Conservation (phyloP, 64 coral and sea anemone genomes). For the Actinia equina region DNA sequence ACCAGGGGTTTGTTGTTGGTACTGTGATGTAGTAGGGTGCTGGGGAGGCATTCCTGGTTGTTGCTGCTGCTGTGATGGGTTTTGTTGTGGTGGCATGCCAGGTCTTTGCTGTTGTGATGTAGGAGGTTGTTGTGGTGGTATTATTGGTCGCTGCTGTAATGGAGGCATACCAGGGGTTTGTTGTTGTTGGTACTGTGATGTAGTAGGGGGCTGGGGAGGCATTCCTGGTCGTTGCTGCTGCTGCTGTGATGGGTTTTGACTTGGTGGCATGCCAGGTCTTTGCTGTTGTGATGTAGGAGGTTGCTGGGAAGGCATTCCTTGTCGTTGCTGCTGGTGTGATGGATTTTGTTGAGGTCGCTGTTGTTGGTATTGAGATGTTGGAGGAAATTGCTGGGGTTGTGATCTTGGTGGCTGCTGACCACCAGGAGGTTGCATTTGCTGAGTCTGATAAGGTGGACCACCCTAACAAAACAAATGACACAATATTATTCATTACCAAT, state of each 20-base stretch:
- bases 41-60: neutral
- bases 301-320: neutral
- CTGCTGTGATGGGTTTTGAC: neutral
- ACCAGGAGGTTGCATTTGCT: slow-evolving; percentile 2
- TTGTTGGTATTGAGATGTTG: neutral
- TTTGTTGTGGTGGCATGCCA: slow-evolving; percentile 16
- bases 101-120: neutral
- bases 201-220: slow-evolving; percentile 10
- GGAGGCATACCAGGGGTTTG: slow-evolving; percentile 18
- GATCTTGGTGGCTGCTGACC: neutral
- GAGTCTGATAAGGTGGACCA: slow-evolving; percentile 6
- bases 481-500: neutral
- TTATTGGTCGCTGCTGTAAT: neutral
- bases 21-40: slow-evolving; percentile 22
- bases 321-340: slow-evolving; percentile 12
- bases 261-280: neutral
- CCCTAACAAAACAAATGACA: neutral
- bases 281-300: neutral
- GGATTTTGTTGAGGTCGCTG: slow-evolving; percentile 36
- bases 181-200: slow-evolving; percentile 27
- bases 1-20: slow-evolving; percentile 21
- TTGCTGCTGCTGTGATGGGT: slow-evolving; percentile 26
- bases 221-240: slow-evolving; percentile 18
- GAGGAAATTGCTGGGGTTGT: slow-evolving; percentile 26
- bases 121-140: slow-evolving; percentile 29